These are phyloP conservation scores for Drosophila rubida DNA, from an alignment of 2,888 invertebrate species.

Conservation along the genomic window DNA sequence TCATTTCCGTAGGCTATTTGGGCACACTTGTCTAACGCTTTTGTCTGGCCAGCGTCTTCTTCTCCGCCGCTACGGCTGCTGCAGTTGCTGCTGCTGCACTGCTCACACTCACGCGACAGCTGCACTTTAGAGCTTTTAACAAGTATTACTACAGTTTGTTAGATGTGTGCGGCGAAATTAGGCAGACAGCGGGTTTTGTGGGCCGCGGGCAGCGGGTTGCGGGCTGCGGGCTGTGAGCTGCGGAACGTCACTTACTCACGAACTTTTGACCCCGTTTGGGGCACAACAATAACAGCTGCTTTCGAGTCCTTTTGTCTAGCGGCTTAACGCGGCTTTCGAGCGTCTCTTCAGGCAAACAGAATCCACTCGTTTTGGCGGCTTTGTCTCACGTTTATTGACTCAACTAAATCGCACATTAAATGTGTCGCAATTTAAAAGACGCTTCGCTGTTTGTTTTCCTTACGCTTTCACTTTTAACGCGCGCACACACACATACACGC, in stretches of 20 bases:
- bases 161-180: conserved; percentile 61
- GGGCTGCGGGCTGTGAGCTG: neutral
- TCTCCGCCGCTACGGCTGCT: conserved; percentile 1
- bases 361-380: conserved; percentile 19
- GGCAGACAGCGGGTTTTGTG: conserved; percentile 37
- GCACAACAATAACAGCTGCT: conserved; percentile 69
- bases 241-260: conserved; percentile 59
- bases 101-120: conserved; percentile 20
- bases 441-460: conserved; percentile 33
- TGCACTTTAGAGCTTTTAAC: conserved; percentile 66
- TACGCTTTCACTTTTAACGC: conserved; percentile 39
- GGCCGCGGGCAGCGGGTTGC: neutral
- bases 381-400: conserved; percentile 51
- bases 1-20: conserved; percentile 51
- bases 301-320: conserved; percentile 33
- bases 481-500: conserved; percentile 39
- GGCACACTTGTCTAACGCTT: conserved; percentile 59
- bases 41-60: conserved; percentile 58
- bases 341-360: conserved; percentile 16
- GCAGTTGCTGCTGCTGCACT: neutral
- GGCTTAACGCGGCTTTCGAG: conserved; percentile 1
- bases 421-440: conserved; percentile 20
- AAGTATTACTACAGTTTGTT: conserved; percentile 61
- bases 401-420: conserved; percentile 19
- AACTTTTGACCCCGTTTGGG: conserved; percentile 83